These are phyloP conservation scores for Paraescarpia echinospica DNA, from an alignment of 1,140 invertebrate genomes.

Conservation along the genomic window DNA sequence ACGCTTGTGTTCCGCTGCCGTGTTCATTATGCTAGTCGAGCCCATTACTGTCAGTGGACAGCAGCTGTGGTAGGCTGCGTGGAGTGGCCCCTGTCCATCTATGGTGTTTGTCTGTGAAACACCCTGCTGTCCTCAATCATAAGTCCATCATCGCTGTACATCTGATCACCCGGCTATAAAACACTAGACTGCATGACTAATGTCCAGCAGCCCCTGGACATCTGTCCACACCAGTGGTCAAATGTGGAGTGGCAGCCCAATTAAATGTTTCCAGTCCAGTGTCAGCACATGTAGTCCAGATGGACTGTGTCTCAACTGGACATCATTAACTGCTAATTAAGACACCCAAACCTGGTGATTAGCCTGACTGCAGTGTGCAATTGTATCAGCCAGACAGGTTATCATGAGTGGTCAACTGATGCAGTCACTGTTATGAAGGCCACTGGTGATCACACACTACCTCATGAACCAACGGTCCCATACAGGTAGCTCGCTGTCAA, in stretches of 20 bases:
- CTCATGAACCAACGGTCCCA: too few relatives aligned
- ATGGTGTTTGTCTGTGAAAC: neutral
- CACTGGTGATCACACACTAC: neutral
- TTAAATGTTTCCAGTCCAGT: neutral
- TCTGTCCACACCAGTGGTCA: neutral
- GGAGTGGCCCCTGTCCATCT: neutral
- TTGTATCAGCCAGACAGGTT: neutral
- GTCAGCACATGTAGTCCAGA: neutral
- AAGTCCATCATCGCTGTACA: neutral
- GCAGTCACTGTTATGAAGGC: neutral
- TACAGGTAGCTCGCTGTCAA: neutral
- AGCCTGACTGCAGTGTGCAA: neutral
- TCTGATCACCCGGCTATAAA: neutral
- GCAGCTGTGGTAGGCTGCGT: neutral
- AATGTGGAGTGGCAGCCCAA: neutral
- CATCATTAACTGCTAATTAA: conserved; percentile 1
- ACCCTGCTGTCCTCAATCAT: neutral
- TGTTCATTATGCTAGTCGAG: neutral
- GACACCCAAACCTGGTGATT: neutral
- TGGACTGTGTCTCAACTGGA: neutral
- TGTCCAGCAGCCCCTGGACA: neutral
- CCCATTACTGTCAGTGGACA: neutral
- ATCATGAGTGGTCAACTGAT: neutral
- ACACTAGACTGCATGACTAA: too few relatives aligned
- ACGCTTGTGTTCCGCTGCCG: neutral